Percentiles rank a stretch among this genome's conserved stretches.
Conservation (phyloP, 2,888 invertebrate genomes). For the Stenichneumon culpator region DNA sequence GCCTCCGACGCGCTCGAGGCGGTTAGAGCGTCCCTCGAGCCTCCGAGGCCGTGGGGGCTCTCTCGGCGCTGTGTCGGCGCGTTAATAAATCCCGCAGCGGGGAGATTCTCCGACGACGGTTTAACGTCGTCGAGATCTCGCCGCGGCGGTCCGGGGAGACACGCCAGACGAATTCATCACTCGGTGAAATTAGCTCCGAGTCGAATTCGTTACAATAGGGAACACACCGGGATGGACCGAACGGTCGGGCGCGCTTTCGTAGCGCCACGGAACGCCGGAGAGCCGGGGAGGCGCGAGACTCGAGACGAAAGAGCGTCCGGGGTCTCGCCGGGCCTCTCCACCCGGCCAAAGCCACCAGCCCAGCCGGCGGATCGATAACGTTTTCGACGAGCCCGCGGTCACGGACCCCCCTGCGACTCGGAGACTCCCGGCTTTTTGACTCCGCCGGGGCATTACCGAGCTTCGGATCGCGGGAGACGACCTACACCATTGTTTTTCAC, state of each 20-base stretch:
- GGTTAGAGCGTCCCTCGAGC: constrained; percentile 44
- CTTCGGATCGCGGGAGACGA: background rate
- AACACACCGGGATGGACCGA: background rate
- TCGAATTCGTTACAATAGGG: constrained; percentile 37
- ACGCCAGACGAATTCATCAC: constrained; percentile 49
- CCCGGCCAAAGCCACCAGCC: constrained; percentile 31
- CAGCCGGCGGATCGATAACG: constrained; percentile 53
- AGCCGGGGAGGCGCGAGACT: background rate
- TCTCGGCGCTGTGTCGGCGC: constrained; percentile 12
- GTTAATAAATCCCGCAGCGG: constrained; percentile 45
- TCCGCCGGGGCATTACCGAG: background rate
- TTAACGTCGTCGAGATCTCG: constrained; percentile 15
- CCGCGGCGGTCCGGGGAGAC: constrained; percentile 7
- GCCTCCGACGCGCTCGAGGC: constrained; percentile 73
- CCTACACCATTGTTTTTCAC: background rate
- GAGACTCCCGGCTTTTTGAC: constrained; percentile 14
- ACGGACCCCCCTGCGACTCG: constrained; percentile 26
- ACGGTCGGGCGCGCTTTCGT: background rate
- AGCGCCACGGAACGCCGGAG: background rate
- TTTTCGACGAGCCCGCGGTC: constrained; percentile 59
- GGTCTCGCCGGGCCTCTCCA: constrained; percentile 40
- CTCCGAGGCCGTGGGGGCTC: constrained; percentile 1
- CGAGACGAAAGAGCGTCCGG: constrained; percentile 26
- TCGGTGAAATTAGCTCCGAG: constrained; percentile 15
- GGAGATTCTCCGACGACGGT: constrained; percentile 46